Percentiles rank a stretch among this genome's conserved stretches.
Conservation (phyloP, 2,888 invertebrate genomes). For the Machimus rusticus region DNA sequence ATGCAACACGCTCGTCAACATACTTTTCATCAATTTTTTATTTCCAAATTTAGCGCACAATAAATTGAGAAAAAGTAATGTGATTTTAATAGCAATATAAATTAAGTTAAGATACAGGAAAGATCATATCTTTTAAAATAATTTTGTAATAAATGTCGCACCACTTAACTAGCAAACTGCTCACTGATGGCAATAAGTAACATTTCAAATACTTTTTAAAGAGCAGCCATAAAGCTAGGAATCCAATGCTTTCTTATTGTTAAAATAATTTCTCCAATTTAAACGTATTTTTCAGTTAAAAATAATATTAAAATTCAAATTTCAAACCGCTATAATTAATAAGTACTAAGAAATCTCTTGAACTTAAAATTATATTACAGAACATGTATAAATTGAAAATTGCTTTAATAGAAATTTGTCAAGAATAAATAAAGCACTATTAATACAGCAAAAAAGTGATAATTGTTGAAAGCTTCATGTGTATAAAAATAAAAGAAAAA, state of each 20-base stretch:
- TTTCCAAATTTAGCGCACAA: conserved; percentile 3
- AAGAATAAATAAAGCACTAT: neutral
- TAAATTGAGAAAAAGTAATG: conserved; percentile 17
- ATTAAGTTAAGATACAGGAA: conserved; percentile 13
- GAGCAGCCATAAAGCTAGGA: neutral
- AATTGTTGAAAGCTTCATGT: neutral
- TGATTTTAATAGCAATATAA: conserved; percentile 34
- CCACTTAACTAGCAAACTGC: neutral
- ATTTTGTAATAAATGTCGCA: neutral
- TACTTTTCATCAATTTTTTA: neutral
- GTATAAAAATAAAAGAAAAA: neutral
- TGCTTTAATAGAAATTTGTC: neutral
- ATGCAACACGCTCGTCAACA: neutral
- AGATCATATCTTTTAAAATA: conserved; percentile 7
- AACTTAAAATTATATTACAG: neutral
- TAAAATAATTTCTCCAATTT: neutral
- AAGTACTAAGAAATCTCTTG: neutral
- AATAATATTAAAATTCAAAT: neutral
- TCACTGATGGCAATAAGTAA: neutral
- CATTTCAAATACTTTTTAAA: neutral
- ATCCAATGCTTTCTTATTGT: neutral
- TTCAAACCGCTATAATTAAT: neutral
- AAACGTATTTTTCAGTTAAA: neutral
- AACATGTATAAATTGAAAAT: neutral
- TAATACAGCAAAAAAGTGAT: neutral